Evolutionary conservation across 2,797 vertebrate genomes (phyloP).

Genomic region (Amphiprion clarkii): DNA sequence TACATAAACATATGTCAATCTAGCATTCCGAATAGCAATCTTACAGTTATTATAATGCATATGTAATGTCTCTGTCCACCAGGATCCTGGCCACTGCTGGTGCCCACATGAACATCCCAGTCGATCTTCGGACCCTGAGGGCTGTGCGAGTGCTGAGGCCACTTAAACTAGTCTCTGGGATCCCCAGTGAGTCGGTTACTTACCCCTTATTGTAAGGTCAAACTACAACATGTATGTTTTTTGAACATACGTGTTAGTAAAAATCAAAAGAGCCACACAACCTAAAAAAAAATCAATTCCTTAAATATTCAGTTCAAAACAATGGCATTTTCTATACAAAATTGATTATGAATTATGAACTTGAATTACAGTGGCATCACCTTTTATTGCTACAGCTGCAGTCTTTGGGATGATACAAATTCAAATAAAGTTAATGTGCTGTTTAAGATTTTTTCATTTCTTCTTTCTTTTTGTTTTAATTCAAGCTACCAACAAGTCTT

Average conservation of each 20-base stretch:
- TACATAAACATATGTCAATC: too few species aligned
- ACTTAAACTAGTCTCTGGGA: slow-evolving; percentile 98
- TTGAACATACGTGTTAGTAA: too few species aligned
- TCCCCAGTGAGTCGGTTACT: slow-evolving; percentile 92
- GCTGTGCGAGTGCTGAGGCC: slow-evolving; percentile 96
- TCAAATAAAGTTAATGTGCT: background rate
- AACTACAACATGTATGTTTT: background rate
- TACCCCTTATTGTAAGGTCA: slow-evolving; percentile 1
- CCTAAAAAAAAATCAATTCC: too few species aligned
- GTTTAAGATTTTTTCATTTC: background rate
- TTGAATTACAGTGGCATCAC: too few species aligned
- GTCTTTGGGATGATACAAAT: background rate
- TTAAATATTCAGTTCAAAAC: too few species aligned
- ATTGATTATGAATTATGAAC: too few species aligned
- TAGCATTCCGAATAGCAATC: background rate
- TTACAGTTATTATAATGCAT: background rate
- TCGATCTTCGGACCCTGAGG: slow-evolving; percentile 96
- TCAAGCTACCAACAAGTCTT: background rate
- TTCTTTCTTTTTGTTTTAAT: background rate
- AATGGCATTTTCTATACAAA: too few species aligned
- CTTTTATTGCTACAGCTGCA: background rate
- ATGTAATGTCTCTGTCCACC: slow-evolving; percentile 41
- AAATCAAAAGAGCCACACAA: too few species aligned
- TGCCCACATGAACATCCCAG: slow-evolving; percentile 98
- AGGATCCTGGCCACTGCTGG: slow-evolving; percentile 97